A percentile compares a stretch with the other conserved stretches of the same genome.
phyloP scores from a whole-genome alignment of 2,888 invertebrate genomes.

The Mythimna lalbum region DNA sequence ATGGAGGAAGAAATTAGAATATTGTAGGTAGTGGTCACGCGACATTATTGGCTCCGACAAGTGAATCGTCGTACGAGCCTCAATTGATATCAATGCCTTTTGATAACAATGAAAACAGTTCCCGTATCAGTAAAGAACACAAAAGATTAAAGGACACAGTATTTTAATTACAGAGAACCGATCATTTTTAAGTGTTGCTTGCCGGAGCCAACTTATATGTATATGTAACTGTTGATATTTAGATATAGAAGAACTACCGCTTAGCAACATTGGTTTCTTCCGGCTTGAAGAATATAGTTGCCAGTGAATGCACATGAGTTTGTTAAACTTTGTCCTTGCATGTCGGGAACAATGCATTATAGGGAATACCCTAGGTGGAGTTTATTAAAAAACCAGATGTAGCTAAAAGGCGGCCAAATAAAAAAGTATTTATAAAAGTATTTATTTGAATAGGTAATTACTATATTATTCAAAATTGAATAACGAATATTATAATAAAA shows the following conservation, averaged over 20 bases:
- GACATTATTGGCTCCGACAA: constrained; percentile 40
- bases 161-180: neutral
- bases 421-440: too few relatives aligned
- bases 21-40: constrained; percentile 29
- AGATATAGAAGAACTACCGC: neutral
- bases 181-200: neutral
- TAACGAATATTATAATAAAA: constrained; percentile 3
- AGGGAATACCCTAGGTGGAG: neutral
- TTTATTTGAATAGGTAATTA: too few relatives aligned
- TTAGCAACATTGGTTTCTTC: constrained; percentile 13
- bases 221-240: neutral
- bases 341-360: neutral
- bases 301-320: constrained; percentile 11
- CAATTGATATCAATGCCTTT: constrained; percentile 52
- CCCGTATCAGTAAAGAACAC: constrained; percentile 3
- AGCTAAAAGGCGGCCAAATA: neutral
- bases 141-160: neutral
- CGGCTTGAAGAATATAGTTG: constrained; percentile 13
- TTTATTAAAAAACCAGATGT: neutral
- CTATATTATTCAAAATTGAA: neutral
- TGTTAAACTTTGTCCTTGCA: constrained; percentile 25
- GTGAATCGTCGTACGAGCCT: constrained; percentile 32
- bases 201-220: neutral
- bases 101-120: constrained; percentile 36
- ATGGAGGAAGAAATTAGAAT: constrained; percentile 38